Conservation (phyloP, 1,140 invertebrate genomes). For the Gryllus bimaculatus region DNA sequence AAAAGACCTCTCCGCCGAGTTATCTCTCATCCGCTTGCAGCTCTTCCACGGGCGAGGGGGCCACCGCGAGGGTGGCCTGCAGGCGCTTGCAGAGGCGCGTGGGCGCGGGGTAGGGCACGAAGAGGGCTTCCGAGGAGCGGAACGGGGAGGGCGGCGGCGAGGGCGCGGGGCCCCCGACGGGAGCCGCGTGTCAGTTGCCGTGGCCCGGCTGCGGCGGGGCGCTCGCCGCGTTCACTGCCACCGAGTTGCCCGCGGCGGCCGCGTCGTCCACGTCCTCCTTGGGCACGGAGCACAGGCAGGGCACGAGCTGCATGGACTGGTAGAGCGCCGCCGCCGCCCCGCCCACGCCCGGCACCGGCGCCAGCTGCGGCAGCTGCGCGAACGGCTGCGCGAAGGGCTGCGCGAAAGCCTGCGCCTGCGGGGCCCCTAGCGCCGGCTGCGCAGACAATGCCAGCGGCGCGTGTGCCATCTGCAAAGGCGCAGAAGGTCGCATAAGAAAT, state of each 20-base stretch:
- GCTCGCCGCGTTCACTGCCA: neutral
- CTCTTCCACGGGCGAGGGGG: too few relatives aligned
- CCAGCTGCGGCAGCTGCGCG: neutral
- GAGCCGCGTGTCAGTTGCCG: neutral
- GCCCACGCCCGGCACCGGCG: neutral
- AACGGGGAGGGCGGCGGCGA: neutral
- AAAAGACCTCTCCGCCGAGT: too few relatives aligned
- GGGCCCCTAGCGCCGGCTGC: too few relatives aligned
- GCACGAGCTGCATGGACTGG: slow-evolving; percentile 18
- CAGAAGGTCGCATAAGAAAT: too few relatives aligned
- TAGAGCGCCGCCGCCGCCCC: neutral
- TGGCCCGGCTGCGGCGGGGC: neutral
- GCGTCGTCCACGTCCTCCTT: slow-evolving; percentile 15
- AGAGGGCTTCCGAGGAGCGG: too few relatives aligned
- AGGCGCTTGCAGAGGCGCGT: too few relatives aligned
- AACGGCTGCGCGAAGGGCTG: neutral
- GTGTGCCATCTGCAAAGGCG: neutral
- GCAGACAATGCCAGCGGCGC: neutral
- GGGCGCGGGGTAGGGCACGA: too few relatives aligned
- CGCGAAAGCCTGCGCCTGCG: neutral
- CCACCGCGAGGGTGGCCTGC: too few relatives aligned
- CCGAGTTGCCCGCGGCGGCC: neutral
- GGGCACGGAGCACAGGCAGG: slow-evolving; percentile 19
- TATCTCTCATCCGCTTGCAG: too few relatives aligned
- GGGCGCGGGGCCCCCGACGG: too few relatives aligned